These are phyloP conservation scores for Euproctis similis DNA, from an alignment of 2,888 invertebrate species.

Conservation along the genomic window DNA sequence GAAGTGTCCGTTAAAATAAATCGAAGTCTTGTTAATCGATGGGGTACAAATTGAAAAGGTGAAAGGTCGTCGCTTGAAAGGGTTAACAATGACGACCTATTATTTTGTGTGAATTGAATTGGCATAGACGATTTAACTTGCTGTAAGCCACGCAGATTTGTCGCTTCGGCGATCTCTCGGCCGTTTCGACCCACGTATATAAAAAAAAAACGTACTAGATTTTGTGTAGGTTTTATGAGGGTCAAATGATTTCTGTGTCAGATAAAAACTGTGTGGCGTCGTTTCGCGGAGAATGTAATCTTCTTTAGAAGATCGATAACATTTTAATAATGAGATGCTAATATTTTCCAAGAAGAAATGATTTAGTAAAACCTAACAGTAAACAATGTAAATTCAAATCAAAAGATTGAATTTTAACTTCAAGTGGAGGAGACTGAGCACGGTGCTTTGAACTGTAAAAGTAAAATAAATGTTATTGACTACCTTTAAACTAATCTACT, in stretches of 20 bases:
- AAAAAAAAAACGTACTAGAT: constrained; percentile 34
- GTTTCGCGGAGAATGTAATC: too few relatives aligned
- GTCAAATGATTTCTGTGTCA: constrained; percentile 33
- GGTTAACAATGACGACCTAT: constrained; percentile 43
- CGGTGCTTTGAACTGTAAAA: too few relatives aligned
- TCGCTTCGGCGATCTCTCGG: constrained; percentile 27
- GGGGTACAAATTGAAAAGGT: constrained; percentile 28
- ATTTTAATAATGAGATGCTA: too few relatives aligned
- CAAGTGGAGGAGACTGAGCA: too few relatives aligned
- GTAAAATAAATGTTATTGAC: too few relatives aligned
- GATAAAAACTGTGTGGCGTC: too few relatives aligned
- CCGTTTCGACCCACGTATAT: constrained; percentile 26
- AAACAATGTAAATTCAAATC: too few relatives aligned
- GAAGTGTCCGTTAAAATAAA: constrained; percentile 25
- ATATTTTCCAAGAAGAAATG: too few relatives aligned
- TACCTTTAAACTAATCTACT: too few relatives aligned
- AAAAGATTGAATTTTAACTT: too few relatives aligned
- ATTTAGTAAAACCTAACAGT: too few relatives aligned
- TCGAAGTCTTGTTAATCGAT: constrained; percentile 20
- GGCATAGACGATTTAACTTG: constrained; percentile 51
- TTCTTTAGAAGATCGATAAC: too few relatives aligned
- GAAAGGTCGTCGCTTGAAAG: constrained; percentile 26
- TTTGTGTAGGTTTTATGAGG: constrained; percentile 28
- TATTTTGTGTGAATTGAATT: constrained; percentile 52
- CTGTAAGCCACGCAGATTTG: constrained; percentile 42